These are phyloP conservation scores for Naso thynnoides DNA, from an alignment of 2,797 vertebrate genomes.

Conservation along the genomic window DNA sequence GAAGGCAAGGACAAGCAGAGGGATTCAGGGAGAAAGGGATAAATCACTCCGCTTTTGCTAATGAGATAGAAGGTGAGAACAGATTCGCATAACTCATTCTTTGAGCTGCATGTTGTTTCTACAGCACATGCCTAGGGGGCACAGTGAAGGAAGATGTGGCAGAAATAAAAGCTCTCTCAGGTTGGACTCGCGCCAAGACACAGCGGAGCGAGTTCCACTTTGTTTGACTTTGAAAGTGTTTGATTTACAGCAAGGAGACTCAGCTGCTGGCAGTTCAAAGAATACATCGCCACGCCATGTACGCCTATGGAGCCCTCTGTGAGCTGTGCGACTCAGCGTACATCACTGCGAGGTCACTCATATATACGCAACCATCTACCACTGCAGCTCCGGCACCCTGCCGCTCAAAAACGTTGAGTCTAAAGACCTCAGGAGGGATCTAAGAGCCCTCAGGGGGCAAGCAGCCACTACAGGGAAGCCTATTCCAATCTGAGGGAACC, in stretches of 20 bases:
- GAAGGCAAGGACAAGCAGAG: constrained; percentile 72
- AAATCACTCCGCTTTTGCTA: constrained; percentile 78
- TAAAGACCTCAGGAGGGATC: constrained; percentile 67
- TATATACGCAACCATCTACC: constrained; percentile 31
- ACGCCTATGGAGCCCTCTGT: constrained; percentile 47
- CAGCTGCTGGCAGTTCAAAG: constrained; percentile 76
- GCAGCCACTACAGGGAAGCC: constrained; percentile 60
- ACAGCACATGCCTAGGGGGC: constrained; percentile 77
- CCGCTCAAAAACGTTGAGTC: constrained; percentile 56
- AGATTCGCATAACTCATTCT: constrained; percentile 79
- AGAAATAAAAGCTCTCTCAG: constrained; percentile 73
- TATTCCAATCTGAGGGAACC: constrained; percentile 75
- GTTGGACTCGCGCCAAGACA: constrained; percentile 76
- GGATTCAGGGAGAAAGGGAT: constrained; percentile 48
- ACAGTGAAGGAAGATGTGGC: constrained; percentile 74
- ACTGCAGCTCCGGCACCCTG: constrained; percentile 28
- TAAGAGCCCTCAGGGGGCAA: constrained; percentile 68
- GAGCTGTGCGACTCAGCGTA: constrained; percentile 36
- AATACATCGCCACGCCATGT: constrained; percentile 56
- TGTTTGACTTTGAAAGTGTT: constrained; percentile 84
- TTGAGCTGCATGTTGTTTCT: constrained; percentile 71
- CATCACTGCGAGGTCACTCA: constrained; percentile 55
- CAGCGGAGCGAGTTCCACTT: constrained; percentile 76
- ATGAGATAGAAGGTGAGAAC: constrained; percentile 82
- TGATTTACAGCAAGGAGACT: constrained; percentile 80